Percentiles rank a stretch among this genome's conserved stretches.
Conservation (phyloP, 37 sponge, comb jelly and placozoan genomes). For the Halichondria panicea region DNA sequence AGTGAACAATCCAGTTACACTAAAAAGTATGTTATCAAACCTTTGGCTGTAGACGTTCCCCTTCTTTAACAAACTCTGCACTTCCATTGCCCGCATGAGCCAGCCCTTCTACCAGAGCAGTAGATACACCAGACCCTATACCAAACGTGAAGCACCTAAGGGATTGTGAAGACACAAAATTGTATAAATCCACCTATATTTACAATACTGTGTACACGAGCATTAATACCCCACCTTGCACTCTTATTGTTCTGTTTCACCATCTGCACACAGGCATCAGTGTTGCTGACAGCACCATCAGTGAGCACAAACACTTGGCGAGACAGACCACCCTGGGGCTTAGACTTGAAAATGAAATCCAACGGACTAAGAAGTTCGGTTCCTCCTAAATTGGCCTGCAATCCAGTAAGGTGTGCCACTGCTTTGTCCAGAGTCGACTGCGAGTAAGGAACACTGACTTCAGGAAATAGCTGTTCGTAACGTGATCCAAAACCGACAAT, state of each 20-base stretch:
- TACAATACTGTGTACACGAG: too few species aligned
- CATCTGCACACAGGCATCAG: slow-evolving; percentile 37
- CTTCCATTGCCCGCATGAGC: slow-evolving; percentile 79
- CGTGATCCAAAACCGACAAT: slow-evolving; percentile 81
- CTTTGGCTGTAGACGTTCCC: slow-evolving; percentile 83
- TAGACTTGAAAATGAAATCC: slow-evolving; percentile 47
- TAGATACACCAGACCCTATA: slow-evolving; percentile 87
- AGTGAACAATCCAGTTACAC: too few species aligned
- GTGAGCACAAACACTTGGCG: slow-evolving; percentile 81
- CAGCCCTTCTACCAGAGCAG: slow-evolving; percentile 78
- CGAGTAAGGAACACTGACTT: slow-evolving; percentile 54
- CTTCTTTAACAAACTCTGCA: slow-evolving; percentile 65
- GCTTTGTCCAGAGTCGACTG: slow-evolving; percentile 67
- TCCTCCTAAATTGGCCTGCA: slow-evolving; percentile 75
- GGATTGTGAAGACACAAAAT: neutral
- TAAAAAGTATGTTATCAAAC: too few species aligned
- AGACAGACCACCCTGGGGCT: slow-evolving; percentile 40
- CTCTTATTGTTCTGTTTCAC: slow-evolving; percentile 44
- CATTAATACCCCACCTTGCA: slow-evolving; percentile 27
- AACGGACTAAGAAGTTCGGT: slow-evolving; percentile 71
- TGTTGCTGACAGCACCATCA: slow-evolving; percentile 79
- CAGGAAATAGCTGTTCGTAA: slow-evolving; percentile 54
- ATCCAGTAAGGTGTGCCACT: slow-evolving; percentile 38
- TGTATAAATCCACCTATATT: neutral
- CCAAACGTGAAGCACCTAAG: slow-evolving; percentile 78